Evolutionary conservation across 2,797 vertebrate species (phyloP).

Genomic region (Phataginus tricuspis): DNA sequence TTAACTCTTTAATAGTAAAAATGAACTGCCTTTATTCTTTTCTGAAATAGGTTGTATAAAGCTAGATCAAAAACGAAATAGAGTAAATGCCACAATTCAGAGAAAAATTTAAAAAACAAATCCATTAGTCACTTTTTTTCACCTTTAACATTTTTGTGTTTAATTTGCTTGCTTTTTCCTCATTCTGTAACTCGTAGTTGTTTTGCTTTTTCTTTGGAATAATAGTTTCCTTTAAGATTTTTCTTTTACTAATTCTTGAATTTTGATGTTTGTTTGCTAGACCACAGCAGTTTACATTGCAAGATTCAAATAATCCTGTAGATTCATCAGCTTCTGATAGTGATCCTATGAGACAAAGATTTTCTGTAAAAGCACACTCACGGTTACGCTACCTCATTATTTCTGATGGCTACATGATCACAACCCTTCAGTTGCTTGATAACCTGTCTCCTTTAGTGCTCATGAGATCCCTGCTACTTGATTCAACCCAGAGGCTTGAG

Average conservation of each 20-base stretch:
- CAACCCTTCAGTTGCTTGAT: constrained; percentile 89
- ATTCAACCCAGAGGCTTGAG: constrained; percentile 90
- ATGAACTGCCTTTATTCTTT: constrained; percentile 30
- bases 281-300: constrained; percentile 84
- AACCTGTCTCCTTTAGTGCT: constrained; percentile 87
- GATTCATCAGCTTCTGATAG: constrained; percentile 91
- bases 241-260: constrained; percentile 59
- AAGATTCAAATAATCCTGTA: constrained; percentile 86
- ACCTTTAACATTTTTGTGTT: constrained; percentile 3
- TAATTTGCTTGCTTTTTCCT: constrained; percentile 36
- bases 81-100: not conserved
- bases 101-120: not conserved
- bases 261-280: constrained; percentile 84
- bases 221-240: constrained; percentile 33
- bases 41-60: constrained; percentile 20
- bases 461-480: constrained; percentile 89
- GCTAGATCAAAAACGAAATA: not conserved
- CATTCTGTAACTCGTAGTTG: constrained; percentile 25
- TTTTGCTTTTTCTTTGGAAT: constrained; percentile 36
- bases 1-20: constrained; percentile 47
- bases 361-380: constrained; percentile 94
- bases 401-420: constrained; percentile 97
- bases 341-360: constrained; percentile 93
- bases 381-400: constrained; percentile 92
- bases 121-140: not conserved